Conservation (phyloP, 2,797 vertebrate genomes). For the Basileuterus tristriatus region DNA sequence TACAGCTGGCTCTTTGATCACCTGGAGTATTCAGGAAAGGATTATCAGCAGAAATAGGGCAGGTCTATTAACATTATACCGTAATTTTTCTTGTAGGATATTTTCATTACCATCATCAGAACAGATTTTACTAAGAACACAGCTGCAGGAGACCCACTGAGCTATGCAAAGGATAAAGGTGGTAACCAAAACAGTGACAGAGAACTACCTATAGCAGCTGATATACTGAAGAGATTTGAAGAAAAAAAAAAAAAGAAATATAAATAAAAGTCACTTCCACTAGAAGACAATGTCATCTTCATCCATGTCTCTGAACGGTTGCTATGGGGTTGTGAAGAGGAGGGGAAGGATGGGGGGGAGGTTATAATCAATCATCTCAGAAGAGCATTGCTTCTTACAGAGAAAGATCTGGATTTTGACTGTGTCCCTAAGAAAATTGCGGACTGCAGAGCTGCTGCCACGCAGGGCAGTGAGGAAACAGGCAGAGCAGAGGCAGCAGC, state of each 20-base stretch:
- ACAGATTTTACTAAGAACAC: conserved; percentile 1
- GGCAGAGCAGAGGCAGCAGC: conserved; percentile 78
- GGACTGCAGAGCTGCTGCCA: conserved; percentile 73
- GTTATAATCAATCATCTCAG: conserved; percentile 68
- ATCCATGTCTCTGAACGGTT: conserved; percentile 59
- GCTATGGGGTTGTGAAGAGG: conserved; percentile 71
- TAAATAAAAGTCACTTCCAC: conserved; percentile 66
- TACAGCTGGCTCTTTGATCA: conserved; percentile 29
- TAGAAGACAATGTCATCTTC: conserved; percentile 65
- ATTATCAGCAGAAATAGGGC: conserved; percentile 1
- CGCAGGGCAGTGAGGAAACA: conserved; percentile 70
- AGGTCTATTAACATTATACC: conserved; percentile 3
- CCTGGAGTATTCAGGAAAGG: conserved; percentile 2
- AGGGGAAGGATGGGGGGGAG: conserved; percentile 24
- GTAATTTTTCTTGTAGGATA: neutral
- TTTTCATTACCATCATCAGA: conserved; percentile 1
- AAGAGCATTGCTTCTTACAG: conserved; percentile 72
- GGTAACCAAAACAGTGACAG: conserved; percentile 20
- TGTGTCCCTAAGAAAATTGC: conserved; percentile 75
- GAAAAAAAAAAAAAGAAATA: neutral
- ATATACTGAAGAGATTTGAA: neutral
- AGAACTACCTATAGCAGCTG: conserved; percentile 37
- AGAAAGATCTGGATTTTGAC: conserved; percentile 78
- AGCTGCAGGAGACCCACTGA: conserved; percentile 9
- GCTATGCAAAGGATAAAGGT: conserved; percentile 47